Base-by-base conservation (phyloP, 1,140 invertebrate genomes). In the Lordiphosa collinella region DNA sequence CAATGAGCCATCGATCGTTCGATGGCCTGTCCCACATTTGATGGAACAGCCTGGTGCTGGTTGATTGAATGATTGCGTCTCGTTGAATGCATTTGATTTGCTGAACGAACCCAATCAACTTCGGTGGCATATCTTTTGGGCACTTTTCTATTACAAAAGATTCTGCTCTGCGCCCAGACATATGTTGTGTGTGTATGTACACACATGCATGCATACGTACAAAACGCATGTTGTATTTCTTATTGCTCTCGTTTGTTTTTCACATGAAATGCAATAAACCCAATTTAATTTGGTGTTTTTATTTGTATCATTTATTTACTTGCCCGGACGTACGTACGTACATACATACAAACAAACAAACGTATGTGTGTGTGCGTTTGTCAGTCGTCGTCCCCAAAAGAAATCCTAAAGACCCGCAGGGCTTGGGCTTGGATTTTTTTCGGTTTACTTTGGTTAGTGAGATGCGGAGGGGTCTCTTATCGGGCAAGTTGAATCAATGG, bases 211-310 rank as follows among this genome's bases (percentile, higher is more conserved):
- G 4, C 18, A 4, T 25, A 25, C 7, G 7, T 5, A 29, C 25
- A 29, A 2, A 29, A 8, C 25, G 6, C 25, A 8, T 29, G 25
- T 29, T 8, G 25, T 35, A 32, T 43, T 54, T 55, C 32, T 47
- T 36, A n/a, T 32, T 38, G 37, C 32, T 48, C 57, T 40, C 6
- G 76, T 84, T 82, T 82, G 50, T 46, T 61, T 82, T 82, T 84
- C 78, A 65, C 78, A 82, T 82, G 78, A 82, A 82, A 82, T 78
- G 78, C 78, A 69, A 82, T 82, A 82, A 82, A 82, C 78, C 68
- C 68, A 69, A 76, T 84, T 82, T 84, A 72, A 72, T 78, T 82
- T 79, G 71, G 32, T 69, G 67, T 82, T 78, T 82, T 76, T 82
- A 82, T 82, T 80, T 80, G 71, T 55, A 75, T 67, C 75, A 70